Percentiles rank a stretch among this genome's conserved stretches.
These are phyloP conservation scores for Diadromus collaris DNA, from an alignment of 2,888 invertebrate genomes.

Conservation along the genomic window DNA sequence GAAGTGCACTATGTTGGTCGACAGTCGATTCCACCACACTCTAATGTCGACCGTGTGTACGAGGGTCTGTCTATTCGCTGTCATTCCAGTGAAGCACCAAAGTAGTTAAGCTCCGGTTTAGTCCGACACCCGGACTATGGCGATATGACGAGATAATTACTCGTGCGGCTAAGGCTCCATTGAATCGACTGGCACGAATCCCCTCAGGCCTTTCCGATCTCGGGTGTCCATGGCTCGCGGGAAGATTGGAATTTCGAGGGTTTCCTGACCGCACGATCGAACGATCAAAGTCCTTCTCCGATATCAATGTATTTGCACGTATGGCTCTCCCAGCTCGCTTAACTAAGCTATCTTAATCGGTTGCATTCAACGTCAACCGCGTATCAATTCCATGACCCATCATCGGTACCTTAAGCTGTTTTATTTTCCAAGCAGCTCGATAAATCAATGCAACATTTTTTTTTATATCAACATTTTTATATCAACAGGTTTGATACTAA, in stretches of 20 bases:
- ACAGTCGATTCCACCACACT: background rate
- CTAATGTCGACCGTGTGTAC: background rate
- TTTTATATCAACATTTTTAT: no score
- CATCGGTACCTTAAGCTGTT: no score
- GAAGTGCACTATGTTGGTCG: background rate
- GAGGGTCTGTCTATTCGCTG: background rate
- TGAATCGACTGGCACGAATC: slow-evolving; percentile 17
- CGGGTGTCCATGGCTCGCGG: background rate
- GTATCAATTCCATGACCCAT: no score
- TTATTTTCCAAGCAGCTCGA: no score
- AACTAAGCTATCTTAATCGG: background rate
- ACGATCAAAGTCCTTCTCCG: background rate
- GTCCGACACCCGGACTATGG: slow-evolving; percentile 5
- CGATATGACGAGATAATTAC: background rate
- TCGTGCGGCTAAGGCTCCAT: slow-evolving; percentile 6
- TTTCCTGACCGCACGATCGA: slow-evolving; percentile 5
- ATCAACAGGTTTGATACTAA: no score
- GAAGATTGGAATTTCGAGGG: slow-evolving; percentile 22
- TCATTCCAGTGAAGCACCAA: background rate
- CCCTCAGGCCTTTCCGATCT: slow-evolving; percentile 2
- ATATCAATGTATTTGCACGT: slow-evolving; percentile 1
- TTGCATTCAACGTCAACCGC: no score
- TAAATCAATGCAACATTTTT: no score
- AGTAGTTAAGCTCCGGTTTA: slow-evolving; percentile 3
- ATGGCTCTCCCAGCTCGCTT: background rate